Conservation (phyloP, 2,113 vertebrate species). For the Oenanthe melanoleuca region DNA sequence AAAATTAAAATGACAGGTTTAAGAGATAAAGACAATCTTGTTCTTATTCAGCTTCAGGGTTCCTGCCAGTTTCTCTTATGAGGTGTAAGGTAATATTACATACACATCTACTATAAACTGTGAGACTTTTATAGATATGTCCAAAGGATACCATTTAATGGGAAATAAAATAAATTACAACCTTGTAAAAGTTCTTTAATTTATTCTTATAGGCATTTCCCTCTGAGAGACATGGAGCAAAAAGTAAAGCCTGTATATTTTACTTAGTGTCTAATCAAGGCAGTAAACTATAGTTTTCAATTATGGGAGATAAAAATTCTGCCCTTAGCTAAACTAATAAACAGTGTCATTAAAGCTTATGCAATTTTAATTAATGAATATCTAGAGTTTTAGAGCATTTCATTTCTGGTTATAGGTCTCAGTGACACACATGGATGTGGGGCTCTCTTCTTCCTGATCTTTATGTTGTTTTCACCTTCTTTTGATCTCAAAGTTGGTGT, state of each 20-base stretch:
- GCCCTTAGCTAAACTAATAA: constrained; percentile 62
- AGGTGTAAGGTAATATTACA: constrained; percentile 75
- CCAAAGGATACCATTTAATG: constrained; percentile 66
- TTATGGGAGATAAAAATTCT: constrained; percentile 58
- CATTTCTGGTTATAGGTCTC: neutral
- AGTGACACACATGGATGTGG: neutral
- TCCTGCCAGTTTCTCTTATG: constrained; percentile 70
- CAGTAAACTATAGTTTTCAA: constrained; percentile 51
- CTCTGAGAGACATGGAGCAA: constrained; percentile 3
- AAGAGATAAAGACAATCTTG: constrained; percentile 75
- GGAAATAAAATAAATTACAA: constrained; percentile 75
- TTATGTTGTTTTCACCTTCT: neutral
- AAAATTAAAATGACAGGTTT: constrained; percentile 79
- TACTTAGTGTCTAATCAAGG: constrained; percentile 46
- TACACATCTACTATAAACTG: constrained; percentile 73
- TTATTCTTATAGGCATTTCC: constrained; percentile 43
- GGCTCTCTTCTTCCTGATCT: neutral
- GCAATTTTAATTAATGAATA: constrained; percentile 58
- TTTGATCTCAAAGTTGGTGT: neutral
- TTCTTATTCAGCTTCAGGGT: constrained; percentile 67
- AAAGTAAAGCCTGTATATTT: constrained; percentile 56
- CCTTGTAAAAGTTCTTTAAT: constrained; percentile 68
- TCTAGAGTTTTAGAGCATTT: constrained; percentile 41
- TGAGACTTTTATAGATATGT: constrained; percentile 71
- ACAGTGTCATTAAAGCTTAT: constrained; percentile 63